Evolutionary conservation across 2,797 vertebrate genomes (phyloP).

Genomic region (Dallia pectoralis): DNA sequence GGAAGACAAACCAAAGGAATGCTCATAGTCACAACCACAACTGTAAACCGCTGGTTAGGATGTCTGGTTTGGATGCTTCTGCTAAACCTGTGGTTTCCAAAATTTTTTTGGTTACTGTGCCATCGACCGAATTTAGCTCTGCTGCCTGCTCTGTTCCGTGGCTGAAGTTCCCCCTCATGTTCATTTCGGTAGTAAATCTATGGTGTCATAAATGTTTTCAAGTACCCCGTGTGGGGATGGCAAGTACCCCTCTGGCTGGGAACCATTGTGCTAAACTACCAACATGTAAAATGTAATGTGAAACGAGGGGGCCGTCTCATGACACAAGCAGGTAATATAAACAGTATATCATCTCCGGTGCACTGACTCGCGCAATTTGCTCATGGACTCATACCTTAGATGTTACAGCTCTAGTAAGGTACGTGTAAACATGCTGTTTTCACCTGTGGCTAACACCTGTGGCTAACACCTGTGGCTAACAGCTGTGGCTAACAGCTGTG

Average conservation of each 20-base stretch:
- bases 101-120: no score
- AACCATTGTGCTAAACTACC: neutral
- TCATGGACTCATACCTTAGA: conserved; percentile 6
- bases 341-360: conserved; percentile 13
- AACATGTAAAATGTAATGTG: neutral
- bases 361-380: conserved; percentile 8
- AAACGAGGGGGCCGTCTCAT: neutral
- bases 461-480: no score
- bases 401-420: neutral
- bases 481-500: neutral
- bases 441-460: neutral
- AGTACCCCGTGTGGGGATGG: no score
- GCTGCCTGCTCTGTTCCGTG: no score
- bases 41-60: no score
- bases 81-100: no score
- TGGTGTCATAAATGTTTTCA: no score
- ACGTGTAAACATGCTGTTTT: neutral
- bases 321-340: conserved; percentile 10
- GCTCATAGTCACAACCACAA: neutral
- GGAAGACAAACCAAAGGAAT: conserved; percentile 22
- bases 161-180: no score
- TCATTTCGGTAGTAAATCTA: no score
- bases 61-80: no score
- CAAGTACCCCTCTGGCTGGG: neutral
- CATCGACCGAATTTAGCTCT: no score